Conservation (phyloP, 1,140 invertebrate species). For the Cryptotermes secundus region DNA sequence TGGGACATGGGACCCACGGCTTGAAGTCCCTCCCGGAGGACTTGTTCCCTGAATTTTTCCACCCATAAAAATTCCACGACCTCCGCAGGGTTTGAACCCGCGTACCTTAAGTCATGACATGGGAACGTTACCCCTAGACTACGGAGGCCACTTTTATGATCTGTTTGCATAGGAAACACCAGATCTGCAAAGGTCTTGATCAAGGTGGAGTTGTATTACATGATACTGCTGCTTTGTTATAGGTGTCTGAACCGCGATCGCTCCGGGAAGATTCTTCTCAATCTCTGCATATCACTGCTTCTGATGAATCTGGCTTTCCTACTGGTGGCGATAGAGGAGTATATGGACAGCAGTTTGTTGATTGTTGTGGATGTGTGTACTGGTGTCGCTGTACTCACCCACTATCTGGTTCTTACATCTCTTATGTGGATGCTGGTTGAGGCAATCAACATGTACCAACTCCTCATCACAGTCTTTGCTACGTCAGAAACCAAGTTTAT, state of each 20-base stretch:
- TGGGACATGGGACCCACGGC: no score
- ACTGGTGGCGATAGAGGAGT: constrained; percentile 44
- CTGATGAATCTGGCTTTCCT: constrained; percentile 53
- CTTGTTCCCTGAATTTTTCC: no score
- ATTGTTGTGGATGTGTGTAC: constrained; percentile 24
- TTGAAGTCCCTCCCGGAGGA: no score
- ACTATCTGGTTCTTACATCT: constrained; percentile 41
- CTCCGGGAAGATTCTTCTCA: constrained; percentile 56
- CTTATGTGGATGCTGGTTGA: constrained; percentile 58
- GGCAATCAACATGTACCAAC: constrained; percentile 57
- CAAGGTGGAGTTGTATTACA: no score
- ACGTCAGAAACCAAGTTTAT: constrained; percentile 53
- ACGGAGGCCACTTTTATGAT: no score
- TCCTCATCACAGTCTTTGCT: constrained; percentile 57
- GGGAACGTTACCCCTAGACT: no score
- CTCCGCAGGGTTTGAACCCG: no score
- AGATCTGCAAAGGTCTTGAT: no score
- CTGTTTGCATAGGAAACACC: no score
- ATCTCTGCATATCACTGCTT: constrained; percentile 53
- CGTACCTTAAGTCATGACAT: no score
- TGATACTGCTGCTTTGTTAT: neutral
- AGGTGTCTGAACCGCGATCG: constrained; percentile 54
- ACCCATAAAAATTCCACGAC: no score
- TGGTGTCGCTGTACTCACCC: constrained; percentile 41
- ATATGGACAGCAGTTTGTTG: constrained; percentile 33